These are phyloP conservation scores for Mus minutoides DNA, from an alignment of 2,797 vertebrate species.

Conservation along the genomic window DNA sequence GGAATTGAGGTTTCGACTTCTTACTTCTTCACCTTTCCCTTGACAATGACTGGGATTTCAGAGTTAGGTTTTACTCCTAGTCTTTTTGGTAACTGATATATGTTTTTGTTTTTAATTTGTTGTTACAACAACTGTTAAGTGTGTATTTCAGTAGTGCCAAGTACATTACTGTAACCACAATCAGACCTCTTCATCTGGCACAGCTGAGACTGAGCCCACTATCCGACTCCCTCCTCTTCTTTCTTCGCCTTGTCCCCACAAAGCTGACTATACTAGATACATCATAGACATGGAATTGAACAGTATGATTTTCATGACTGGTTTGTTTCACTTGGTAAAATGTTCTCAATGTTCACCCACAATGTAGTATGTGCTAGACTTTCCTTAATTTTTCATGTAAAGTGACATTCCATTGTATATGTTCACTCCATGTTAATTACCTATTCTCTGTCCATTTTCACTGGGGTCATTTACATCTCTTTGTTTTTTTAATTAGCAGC, in stretches of 20 bases:
- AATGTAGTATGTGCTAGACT: neutral
- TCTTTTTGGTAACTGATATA: neutral
- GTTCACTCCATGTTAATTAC: neutral
- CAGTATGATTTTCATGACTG: neutral
- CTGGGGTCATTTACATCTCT: neutral
- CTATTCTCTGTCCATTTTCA: too few relatives aligned
- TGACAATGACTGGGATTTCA: neutral
- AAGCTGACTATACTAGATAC: neutral
- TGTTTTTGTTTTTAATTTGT: neutral
- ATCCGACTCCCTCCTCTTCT: neutral
- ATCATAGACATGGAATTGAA: neutral
- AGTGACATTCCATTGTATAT: neutral
- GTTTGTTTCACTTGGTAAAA: neutral
- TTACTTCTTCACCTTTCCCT: neutral
- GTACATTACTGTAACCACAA: too few relatives aligned
- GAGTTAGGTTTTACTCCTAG: slow-evolving; percentile 4
- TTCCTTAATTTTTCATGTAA: neutral
- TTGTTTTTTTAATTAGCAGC: neutral
- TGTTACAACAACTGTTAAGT: neutral
- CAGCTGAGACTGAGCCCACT: neutral
- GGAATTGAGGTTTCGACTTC: neutral
- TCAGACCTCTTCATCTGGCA: neutral
- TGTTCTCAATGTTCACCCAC: neutral
- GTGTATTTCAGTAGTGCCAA: neutral
- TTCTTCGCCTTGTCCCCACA: neutral